Conservation (phyloP, 2,888 invertebrate species). For the Harpagoxenus sublaevis region DNA sequence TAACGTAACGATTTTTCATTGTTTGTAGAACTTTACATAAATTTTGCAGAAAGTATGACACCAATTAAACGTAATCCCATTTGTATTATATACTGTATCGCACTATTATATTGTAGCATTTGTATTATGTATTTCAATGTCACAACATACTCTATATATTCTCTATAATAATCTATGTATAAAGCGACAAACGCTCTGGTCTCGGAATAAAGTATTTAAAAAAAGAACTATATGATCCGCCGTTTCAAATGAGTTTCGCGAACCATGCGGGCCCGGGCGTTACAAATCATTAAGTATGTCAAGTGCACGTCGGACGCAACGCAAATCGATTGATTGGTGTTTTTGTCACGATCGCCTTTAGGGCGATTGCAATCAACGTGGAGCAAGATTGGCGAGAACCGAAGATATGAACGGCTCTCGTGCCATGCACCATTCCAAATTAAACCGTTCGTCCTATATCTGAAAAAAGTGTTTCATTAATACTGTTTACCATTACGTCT, state of each 20-base stretch:
- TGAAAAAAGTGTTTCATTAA: slow-evolving; percentile 40
- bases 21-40: neutral
- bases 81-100: too few relatives aligned
- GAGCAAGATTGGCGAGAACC: neutral
- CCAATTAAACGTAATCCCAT: too few relatives aligned
- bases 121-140: too few relatives aligned
- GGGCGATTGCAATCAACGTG: neutral
- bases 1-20: neutral
- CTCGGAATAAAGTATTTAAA: too few relatives aligned
- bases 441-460: slow-evolving; percentile 55
- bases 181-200: too few relatives aligned
- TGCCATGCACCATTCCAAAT: slow-evolving; percentile 7
- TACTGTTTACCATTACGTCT: slow-evolving; percentile 54
- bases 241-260: neutral
- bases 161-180: too few relatives aligned
- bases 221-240: too few relatives aligned
- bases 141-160: too few relatives aligned
- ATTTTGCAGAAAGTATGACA: too few relatives aligned
- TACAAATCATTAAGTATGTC: neutral
- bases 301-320: neutral
- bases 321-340: neutral
- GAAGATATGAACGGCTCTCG: neutral
- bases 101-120: too few relatives aligned
- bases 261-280: neutral
- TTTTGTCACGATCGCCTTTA: too few relatives aligned